Evolutionary conservation across 2,113 vertebrate species (phyloP), one percentile per base, ranked within the genome.

Genomic region (Cranoglanis bouderius): DNA sequence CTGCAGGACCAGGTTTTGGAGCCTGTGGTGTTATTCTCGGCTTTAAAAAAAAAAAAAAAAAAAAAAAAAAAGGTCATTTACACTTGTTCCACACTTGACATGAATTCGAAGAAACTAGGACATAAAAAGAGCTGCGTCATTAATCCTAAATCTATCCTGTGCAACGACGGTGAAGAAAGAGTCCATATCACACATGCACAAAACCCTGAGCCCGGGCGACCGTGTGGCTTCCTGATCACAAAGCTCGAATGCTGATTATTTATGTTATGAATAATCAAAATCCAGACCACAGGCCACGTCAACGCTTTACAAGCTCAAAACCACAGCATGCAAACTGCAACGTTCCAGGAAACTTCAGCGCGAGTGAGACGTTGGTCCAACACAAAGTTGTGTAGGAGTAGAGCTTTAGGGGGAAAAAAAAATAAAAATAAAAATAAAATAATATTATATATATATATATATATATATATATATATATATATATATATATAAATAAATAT

Each of bases 251-350:
- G 10, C 21, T 26, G 51, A 61, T 43, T 40, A 40, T 83, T 83
- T 40, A 40, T 40, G 61, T 83, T 29, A 40, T 29, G 55, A 43
- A 61, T 83, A 83, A 61, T 61, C 81, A 61, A 61, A 83, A 59
- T 83, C 81, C 55, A 29, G 51, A 12, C 81, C 81, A 40, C 81
- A 40, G 81, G 81, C 51, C 53, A 59, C 53, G 35, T 61, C 81
- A 61, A 40, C 35, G 12, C 81, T 83, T 40, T 61, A 59, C 81
- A 82, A 82, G 81, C 81, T 40, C 81, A 26, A 82, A 82, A 43
- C 81, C 55, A 83, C 81, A 83, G 26, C 81, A 83, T 83, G 55
- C 35, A 83, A 83, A 40, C 81, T 59, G 81, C 24, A 29, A 10
- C 35, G 55, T 61, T 83, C 81, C 81, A 83, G 81, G 81, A 83